A percentile compares a stretch with the other conserved stretches of the same genome.
Conservation (phyloP, 2,888 invertebrate genomes). For the Diabrotica balteata region DNA sequence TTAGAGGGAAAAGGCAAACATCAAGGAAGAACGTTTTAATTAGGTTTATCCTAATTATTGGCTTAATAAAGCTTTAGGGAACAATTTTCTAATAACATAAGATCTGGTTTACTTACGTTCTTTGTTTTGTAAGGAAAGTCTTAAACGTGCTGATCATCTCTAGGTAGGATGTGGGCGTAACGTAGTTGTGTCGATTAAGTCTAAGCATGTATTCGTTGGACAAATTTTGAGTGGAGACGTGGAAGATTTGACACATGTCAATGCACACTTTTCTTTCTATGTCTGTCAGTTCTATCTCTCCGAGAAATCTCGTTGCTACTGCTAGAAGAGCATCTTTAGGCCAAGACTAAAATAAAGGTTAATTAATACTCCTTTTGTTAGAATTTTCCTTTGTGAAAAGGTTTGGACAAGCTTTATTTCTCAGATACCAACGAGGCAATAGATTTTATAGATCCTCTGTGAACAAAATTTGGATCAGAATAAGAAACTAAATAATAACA, state of each 20-base stretch:
- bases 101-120: slow-evolving; percentile 66
- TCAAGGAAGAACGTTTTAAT: no score
- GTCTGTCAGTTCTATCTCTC: slow-evolving; percentile 78
- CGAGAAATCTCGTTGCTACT: slow-evolving; percentile 84
- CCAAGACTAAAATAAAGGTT: slow-evolving; percentile 72
- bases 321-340: slow-evolving; percentile 91
- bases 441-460: no score
- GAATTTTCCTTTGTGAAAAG: no score
- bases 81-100: no score
- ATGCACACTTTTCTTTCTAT: slow-evolving; percentile 80
- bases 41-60: no score
- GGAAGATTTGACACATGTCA: slow-evolving; percentile 89
- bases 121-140: slow-evolving; percentile 74
- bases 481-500: no score
- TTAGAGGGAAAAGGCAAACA: no score
- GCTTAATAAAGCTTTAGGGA: no score
- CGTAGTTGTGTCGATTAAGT: slow-evolving; percentile 82
- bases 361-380: background rate
- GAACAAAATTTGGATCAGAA: no score
- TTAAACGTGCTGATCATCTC: slow-evolving; percentile 93
- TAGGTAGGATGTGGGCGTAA: slow-evolving; percentile 92
- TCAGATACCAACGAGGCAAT: no score
- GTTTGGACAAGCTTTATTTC: no score
- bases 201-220: slow-evolving; percentile 71
- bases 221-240: slow-evolving; percentile 79